A percentile compares a stretch with the other conserved stretches of the same genome.
phyloP scores from a whole-genome alignment of 1,140 invertebrate species.

The Drosophila sturtevanti region DNA sequence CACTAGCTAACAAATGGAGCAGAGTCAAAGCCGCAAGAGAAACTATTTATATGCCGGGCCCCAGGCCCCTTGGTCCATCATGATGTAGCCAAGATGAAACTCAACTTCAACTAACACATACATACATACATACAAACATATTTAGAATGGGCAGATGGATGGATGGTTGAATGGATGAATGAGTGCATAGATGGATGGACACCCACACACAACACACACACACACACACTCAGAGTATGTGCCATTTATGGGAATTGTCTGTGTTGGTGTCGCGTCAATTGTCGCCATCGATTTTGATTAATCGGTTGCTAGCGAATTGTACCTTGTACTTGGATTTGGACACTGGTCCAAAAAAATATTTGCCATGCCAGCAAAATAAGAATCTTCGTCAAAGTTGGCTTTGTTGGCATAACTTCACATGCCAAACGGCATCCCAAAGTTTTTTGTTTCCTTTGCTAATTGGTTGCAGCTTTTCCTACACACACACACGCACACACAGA shows the following conservation, averaged over 20 bases:
- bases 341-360: conserved; percentile 40
- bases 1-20: conserved; percentile 62
- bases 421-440: conserved; percentile 45
- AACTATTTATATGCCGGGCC: conserved; percentile 68
- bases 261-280: conserved; percentile 45
- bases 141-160: conserved; percentile 6
- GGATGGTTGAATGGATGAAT: not conserved
- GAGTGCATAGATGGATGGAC: not conserved
- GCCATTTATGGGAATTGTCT: conserved; percentile 55
- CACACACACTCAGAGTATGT: not conserved
- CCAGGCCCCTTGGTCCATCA: conserved; percentile 14
- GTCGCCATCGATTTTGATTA: conserved; percentile 54
- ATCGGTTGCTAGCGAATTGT: conserved; percentile 22
- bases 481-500: conserved; percentile 32
- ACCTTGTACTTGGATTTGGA: conserved; percentile 19
- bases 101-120: conserved; percentile 5
- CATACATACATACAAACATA: conserved; percentile 13
- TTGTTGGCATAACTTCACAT: conserved; percentile 57
- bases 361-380: conserved; percentile 56
- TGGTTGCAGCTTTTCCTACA: conserved; percentile 56
- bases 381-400: conserved; percentile 47
- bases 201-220: not conserved
- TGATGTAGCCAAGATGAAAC: conserved; percentile 1
- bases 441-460: conserved; percentile 43
- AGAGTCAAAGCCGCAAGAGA: conserved; percentile 29